Percentiles rank a stretch among this genome's conserved stretches.
These are phyloP conservation scores for Plagodis pulveraria DNA, from an alignment of 2,888 invertebrate species.

Conservation along the genomic window DNA sequence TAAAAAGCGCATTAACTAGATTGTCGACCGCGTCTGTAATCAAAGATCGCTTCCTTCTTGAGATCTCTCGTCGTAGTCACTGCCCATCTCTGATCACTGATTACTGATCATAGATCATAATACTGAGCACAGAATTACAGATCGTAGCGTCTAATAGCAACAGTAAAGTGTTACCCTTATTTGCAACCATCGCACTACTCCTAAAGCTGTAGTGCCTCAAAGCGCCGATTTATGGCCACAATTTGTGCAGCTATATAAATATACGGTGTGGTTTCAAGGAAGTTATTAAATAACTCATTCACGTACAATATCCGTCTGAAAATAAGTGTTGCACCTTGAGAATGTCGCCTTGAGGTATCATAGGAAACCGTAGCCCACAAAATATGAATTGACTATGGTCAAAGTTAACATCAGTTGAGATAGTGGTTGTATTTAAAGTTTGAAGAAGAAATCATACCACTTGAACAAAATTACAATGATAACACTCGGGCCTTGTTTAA, in stretches of 20 bases:
- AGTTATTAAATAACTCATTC: slow-evolving; percentile 4
- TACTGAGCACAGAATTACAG: slow-evolving; percentile 4
- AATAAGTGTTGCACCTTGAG: too few species aligned
- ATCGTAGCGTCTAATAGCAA: slow-evolving; percentile 9
- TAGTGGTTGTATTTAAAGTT: too few species aligned
- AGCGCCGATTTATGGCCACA: slow-evolving; percentile 17
- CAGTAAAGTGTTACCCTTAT: slow-evolving; percentile 8
- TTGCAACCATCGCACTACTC: slow-evolving; percentile 8
- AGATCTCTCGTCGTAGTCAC: not conserved
- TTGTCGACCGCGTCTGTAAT: slow-evolving; percentile 14
- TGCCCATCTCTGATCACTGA: slow-evolving; percentile 9
- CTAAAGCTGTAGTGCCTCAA: slow-evolving; percentile 6
- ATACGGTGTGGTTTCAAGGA: slow-evolving; percentile 6
- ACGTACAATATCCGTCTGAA: too few species aligned
- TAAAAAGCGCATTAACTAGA: slow-evolving; percentile 29
- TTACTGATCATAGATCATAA: slow-evolving; percentile 6
- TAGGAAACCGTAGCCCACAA: too few species aligned
- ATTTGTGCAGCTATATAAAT: slow-evolving; percentile 2
- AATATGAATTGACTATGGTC: too few species aligned
- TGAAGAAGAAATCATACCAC: too few species aligned
- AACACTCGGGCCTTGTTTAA: too few species aligned
- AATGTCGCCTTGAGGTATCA: too few species aligned
- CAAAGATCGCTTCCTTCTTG: slow-evolving; percentile 17
- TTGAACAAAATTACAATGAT: too few species aligned
- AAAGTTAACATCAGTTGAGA: too few species aligned